A percentile compares a stretch with the other conserved stretches of the same genome.
These are phyloP conservation scores for Diuraphis noxia DNA, from an alignment of 1,140 invertebrate species.

Conservation along the genomic window DNA sequence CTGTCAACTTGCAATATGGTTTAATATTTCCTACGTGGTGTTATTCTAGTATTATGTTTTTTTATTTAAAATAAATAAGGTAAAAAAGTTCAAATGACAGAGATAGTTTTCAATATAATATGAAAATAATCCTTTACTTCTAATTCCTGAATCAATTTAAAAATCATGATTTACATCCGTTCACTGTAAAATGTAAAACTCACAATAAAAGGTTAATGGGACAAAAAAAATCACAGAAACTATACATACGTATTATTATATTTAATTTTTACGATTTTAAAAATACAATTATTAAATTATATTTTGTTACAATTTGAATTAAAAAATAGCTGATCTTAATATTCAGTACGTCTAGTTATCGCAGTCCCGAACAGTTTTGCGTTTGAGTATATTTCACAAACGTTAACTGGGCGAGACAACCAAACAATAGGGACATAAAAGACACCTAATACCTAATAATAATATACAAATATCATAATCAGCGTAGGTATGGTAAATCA, in stretches of 20 bases:
- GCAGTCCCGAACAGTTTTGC: too few relatives aligned
- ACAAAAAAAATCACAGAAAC: not conserved
- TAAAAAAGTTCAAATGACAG: not conserved
- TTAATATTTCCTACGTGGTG: not conserved
- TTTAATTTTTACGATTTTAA: not conserved
- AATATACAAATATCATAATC: too few relatives aligned
- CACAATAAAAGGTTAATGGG: not conserved
- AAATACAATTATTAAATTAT: not conserved
- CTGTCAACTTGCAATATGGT: not conserved
- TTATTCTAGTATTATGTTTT: not conserved
- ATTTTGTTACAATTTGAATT: too few relatives aligned
- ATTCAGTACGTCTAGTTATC: too few relatives aligned
- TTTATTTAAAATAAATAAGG: not conserved
- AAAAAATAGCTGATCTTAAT: too few relatives aligned
- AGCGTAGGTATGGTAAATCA: too few relatives aligned
- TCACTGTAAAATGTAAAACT: not conserved
- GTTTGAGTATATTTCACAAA: too few relatives aligned
- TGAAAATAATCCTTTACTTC: too few relatives aligned
- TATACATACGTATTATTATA: too few relatives aligned
- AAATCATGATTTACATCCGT: not conserved
- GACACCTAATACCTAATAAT: too few relatives aligned
- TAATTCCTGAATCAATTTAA: not conserved
- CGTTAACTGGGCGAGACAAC: too few relatives aligned
- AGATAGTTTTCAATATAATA: not conserved
- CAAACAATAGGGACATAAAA: too few relatives aligned